A percentile compares a stretch with the other conserved stretches of the same genome.
Evolutionary conservation across 2,113 vertebrate species (phyloP).

Genomic region (Pseudorectes ferrugineus): DNA sequence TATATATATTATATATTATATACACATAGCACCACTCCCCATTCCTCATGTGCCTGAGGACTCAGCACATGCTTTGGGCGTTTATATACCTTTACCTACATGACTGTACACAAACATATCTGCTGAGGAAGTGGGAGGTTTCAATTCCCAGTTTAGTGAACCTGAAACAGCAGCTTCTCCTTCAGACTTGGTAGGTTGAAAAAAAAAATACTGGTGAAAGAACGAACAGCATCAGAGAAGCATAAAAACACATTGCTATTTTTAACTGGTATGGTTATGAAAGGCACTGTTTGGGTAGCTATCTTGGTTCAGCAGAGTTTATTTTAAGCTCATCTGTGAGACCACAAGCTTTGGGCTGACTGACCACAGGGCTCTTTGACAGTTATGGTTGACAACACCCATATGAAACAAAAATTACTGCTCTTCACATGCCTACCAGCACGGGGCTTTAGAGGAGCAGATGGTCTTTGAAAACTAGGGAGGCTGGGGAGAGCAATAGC

Average conservation of each 20-base stretch:
- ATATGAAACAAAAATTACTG: neutral
- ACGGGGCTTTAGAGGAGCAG: neutral
- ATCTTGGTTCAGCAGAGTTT: constrained; percentile 41
- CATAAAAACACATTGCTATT: constrained; percentile 3
- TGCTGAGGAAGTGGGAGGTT: neutral
- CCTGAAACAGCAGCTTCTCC: neutral
- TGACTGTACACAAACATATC: neutral
- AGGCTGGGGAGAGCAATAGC: neutral
- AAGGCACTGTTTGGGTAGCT: neutral
- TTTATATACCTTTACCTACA: neutral
- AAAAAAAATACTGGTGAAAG: neutral
- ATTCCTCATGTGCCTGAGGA: neutral
- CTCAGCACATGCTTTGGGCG: neutral
- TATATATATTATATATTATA: too few relatives aligned
- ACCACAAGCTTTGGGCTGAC: constrained; percentile 38
- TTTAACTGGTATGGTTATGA: neutral
- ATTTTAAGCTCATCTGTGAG: constrained; percentile 64
- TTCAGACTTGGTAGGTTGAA: neutral
- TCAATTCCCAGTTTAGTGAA: neutral
- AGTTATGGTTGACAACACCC: constrained; percentile 45
- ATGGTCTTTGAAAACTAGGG: neutral
- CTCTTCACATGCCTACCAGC: neutral
- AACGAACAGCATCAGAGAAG: neutral
- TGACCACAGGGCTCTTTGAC: constrained; percentile 36
- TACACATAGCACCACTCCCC: neutral